A percentile compares a stretch with the other conserved stretches of the same genome.
Conservation (phyloP, 2,113 vertebrate species). For the Colossoma macropomum region DNA sequence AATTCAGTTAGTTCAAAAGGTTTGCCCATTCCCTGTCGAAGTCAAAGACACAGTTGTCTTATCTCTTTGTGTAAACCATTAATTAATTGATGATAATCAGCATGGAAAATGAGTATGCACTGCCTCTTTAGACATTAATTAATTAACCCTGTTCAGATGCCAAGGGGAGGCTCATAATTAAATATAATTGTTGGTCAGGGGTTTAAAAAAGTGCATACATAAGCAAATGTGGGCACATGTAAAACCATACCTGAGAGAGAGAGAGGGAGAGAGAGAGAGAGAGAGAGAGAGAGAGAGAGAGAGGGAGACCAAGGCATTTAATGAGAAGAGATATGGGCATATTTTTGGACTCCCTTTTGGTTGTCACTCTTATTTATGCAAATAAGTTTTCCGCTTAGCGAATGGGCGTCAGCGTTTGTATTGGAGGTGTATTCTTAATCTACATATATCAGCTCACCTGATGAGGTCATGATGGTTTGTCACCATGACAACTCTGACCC, state of each 20-base stretch:
- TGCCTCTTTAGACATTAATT: constrained; percentile 60
- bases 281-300: not conserved
- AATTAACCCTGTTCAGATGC: constrained; percentile 57
- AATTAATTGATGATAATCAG: constrained; percentile 77
- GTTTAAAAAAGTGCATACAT: constrained; percentile 8
- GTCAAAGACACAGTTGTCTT: constrained; percentile 60
- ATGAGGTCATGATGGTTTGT: constrained; percentile 42
- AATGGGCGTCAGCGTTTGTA: not conserved
- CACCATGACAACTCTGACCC: constrained; percentile 42
- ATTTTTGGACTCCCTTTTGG: not conserved
- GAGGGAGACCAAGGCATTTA: not conserved
- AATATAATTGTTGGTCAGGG: constrained; percentile 37
- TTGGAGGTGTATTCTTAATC: constrained; percentile 30
- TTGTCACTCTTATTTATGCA: not conserved
- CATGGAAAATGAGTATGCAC: constrained; percentile 63
- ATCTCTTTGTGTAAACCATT: constrained; percentile 64
- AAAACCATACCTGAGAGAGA: not conserved
- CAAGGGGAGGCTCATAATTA: constrained; percentile 47
- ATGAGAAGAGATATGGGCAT: not conserved
- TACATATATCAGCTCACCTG: constrained; percentile 18
- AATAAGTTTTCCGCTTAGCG: not conserved
- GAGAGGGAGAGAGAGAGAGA: not conserved
- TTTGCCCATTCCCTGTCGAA: constrained; percentile 55
- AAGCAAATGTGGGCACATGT: constrained; percentile 31
- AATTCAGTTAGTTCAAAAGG: constrained; percentile 46